Evolutionary conservation across 2,113 vertebrate species (phyloP), one percentile per base, ranked within the genome.

Genomic region (Garra rufa): DNA sequence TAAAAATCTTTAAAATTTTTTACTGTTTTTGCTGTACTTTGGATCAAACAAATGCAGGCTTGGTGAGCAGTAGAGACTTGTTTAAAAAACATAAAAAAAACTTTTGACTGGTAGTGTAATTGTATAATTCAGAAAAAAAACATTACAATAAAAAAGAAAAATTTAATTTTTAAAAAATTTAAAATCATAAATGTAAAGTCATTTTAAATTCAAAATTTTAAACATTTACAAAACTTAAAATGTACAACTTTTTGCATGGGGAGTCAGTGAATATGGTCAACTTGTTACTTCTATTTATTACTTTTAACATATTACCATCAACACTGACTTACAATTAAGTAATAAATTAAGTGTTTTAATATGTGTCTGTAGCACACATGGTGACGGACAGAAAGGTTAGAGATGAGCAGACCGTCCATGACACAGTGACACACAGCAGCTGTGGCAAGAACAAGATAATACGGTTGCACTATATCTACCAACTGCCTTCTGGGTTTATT

Each of bases 371-470:
- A 50, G 6, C 69, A 74, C 44, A 75, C 71, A 48, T 75, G 43
- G 44, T 48, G 71, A 50, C 71, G 30, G 44, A 28, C 6, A 50
- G 41, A 50, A 75, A 75, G 14, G 24, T 28, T 50, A 50, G 44
- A 19, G 73, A 48, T 21, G 38, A 75, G 44, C 46, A 30, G 44
- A 75, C 44, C 50, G 15, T 50, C 13, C 1, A 48, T 75, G 44
- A 75, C 71, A 74, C 70, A 28, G 13, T 17, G 43, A 46, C 24
- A 75, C 70, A 73, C 46, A 30, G 44, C 73, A 50, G 44, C 46
- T 75, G 73, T 75, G 26, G 46, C 28, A 30, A 50, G 73, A 19
- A 75, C n/a, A 50, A 19, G 26, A 50, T 75, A 19, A 75, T 75
- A 30, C 0, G 1, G 71, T 44, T 75, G 71, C 10, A 44, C 24